Conservation (phyloP, 2,888 invertebrate species). For the Megaustenia siamemsis region DNA sequence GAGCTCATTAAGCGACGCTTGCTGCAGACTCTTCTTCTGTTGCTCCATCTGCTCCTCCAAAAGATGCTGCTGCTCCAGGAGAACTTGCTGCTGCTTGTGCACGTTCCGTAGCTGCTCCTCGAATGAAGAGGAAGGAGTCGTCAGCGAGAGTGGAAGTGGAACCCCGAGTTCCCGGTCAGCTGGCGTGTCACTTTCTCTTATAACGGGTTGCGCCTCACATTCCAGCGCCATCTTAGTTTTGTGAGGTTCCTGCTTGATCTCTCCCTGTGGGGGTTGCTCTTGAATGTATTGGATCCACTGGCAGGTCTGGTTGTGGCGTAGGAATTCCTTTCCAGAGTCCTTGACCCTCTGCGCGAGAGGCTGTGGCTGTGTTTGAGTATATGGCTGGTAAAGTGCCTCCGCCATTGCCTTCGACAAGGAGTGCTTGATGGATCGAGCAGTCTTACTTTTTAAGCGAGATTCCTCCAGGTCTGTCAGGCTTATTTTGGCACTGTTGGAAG, state of each 20-base stretch:
- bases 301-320: conserved; percentile 40
- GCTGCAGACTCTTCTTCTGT: conserved; percentile 4
- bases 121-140: not conserved
- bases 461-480: not conserved
- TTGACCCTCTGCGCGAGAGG: conserved; percentile 25
- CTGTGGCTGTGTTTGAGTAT: not conserved
- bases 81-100: conserved; percentile 16
- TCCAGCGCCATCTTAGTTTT: not conserved
- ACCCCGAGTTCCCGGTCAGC: not conserved
- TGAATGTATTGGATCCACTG: conserved; percentile 40
- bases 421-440: conserved; percentile 3
- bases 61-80: conserved; percentile 15
- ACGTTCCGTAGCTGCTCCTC: conserved; percentile 12
- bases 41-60: conserved; percentile 19
- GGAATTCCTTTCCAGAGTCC: conserved; percentile 32
- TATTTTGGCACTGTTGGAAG: conserved; percentile 22
- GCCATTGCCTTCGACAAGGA: conserved; percentile 31
- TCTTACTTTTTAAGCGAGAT: not conserved
- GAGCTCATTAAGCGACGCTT: not conserved
- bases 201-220: not conserved
- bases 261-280: not conserved
- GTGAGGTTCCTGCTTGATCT: not conserved
- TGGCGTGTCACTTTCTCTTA: not conserved
- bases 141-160: not conserved
- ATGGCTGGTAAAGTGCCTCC: conserved; percentile 25